phyloP scores from a whole-genome alignment of 2,113 vertebrate species.

The Telmatochromis bifrenatus region DNA sequence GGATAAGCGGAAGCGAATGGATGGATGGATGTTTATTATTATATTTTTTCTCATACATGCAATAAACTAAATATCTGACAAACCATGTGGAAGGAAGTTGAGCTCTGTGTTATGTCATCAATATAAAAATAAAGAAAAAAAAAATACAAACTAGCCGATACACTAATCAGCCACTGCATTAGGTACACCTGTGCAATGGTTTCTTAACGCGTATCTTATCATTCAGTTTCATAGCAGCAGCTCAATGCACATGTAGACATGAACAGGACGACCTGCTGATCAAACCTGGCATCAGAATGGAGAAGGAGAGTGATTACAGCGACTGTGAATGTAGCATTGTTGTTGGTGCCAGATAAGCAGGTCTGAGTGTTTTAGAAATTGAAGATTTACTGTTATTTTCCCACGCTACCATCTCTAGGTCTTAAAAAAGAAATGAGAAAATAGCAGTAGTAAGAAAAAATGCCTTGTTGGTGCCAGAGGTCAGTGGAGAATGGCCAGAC shows the following conservation, averaged over 20 bases:
- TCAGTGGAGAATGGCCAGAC: background rate
- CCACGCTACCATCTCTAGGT: background rate
- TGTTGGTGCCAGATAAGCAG: background rate
- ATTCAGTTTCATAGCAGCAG: background rate
- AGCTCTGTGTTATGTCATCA: background rate
- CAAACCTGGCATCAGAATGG: background rate
- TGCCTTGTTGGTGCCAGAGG: background rate
- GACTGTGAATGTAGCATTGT: background rate
- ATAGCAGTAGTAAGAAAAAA: background rate
- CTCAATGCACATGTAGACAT: background rate
- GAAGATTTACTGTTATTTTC: background rate
- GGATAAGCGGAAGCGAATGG: accelerated
- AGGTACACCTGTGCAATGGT: background rate
- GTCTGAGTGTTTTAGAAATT: background rate
- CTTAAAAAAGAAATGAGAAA: background rate
- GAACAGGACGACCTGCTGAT: background rate
- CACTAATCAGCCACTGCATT: background rate
- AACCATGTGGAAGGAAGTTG: background rate
- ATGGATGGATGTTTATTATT: too few relatives aligned
- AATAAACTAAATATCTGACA: background rate
- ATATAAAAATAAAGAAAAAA: background rate
- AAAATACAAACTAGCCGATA: accelerated
- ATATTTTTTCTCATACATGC: background rate
- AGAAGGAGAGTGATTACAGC: background rate
- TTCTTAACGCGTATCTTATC: background rate